Conservation (phyloP, 2,797 vertebrate species). For the Scolopax bukidnonensis region DNA sequence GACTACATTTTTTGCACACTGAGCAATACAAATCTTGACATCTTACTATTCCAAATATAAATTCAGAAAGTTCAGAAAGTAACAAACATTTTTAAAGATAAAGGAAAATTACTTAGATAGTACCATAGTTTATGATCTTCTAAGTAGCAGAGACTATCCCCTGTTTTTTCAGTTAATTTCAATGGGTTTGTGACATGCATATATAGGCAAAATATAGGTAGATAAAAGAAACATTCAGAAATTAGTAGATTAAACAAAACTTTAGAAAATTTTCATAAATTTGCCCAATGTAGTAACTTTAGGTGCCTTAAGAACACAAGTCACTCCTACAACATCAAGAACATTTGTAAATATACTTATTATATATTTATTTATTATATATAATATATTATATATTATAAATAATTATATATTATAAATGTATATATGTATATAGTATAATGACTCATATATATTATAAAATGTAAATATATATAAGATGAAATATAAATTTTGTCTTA, state of each 20-base stretch:
- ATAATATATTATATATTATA: too few relatives aligned
- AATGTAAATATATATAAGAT: not conserved
- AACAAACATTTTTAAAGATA: not conserved
- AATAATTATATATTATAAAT: too few relatives aligned
- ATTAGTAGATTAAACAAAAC: not conserved
- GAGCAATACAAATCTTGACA: not conserved
- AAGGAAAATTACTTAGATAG: not conserved
- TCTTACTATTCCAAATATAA: not conserved
- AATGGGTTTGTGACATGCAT: not conserved
- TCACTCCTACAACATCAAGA: not conserved
- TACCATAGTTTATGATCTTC: not conserved
- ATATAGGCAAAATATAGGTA: not conserved
- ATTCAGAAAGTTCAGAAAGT: not conserved
- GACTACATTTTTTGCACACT: not conserved
- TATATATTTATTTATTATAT: too few relatives aligned
- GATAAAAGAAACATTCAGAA: not conserved
- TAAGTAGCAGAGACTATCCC: not conserved
- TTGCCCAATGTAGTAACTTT: not conserved
- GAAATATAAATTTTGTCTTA: not conserved
- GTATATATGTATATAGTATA: too few relatives aligned
- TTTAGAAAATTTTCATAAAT: not conserved
- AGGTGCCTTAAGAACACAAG: not conserved
- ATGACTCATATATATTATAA: too few relatives aligned
- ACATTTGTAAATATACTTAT: not conserved
- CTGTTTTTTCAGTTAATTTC: not conserved